Evolutionary conservation across 2,888 invertebrate genomes (phyloP).

Genomic region (Euzetes globulus): DNA sequence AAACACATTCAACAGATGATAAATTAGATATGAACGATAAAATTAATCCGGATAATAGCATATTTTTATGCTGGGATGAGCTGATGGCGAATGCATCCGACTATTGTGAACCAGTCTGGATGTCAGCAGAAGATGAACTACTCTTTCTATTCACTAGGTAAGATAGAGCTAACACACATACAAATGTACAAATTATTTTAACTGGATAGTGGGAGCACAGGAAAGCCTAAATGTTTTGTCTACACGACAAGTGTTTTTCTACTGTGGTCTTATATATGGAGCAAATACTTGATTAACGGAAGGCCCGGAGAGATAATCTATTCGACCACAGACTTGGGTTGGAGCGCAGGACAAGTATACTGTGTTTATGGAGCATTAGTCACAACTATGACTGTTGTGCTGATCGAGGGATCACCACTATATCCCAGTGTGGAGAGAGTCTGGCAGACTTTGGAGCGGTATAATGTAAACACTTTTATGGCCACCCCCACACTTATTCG

Average conservation of each 20-base stretch:
- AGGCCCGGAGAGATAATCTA: constrained; percentile 55
- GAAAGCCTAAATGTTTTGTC: constrained; percentile 94
- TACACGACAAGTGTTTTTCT: constrained; percentile 94
- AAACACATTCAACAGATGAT: constrained; percentile 34
- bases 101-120: constrained; percentile 87
- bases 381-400: constrained; percentile 83
- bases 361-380: constrained; percentile 88
- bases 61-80: no score
- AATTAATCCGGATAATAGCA: no score
- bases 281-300: constrained; percentile 87
- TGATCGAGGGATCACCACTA: constrained; percentile 96
- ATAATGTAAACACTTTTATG: constrained; percentile 91
- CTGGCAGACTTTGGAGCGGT: constrained; percentile 87
- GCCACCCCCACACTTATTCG: constrained; percentile 97
- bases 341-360: constrained; percentile 85
- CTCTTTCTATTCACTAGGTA: constrained; percentile 96
- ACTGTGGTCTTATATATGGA: constrained; percentile 82
- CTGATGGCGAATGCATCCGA: constrained; percentile 69
- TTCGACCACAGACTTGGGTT: constrained; percentile 87
- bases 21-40: not conserved
- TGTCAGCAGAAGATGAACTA: constrained; percentile 89
- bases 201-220: constrained; percentile 76
- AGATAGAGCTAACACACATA: no score
- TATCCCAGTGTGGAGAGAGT: constrained; percentile 86
- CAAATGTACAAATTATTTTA: no score